Evolutionary conservation across 2,113 vertebrate genomes (phyloP).

Genomic region (Pagrus major): DNA sequence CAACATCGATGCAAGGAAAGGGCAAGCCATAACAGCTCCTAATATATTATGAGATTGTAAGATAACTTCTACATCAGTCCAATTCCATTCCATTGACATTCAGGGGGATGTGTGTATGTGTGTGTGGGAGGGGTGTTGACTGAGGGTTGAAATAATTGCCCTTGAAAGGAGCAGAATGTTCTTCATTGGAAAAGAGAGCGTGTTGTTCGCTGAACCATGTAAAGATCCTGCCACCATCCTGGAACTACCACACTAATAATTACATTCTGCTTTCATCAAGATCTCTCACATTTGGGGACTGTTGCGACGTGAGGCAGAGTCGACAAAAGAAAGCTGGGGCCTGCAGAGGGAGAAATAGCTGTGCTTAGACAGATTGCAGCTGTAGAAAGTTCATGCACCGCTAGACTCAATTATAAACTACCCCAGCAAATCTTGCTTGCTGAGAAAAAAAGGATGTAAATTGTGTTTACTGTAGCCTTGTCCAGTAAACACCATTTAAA

Average conservation of each 20-base stretch:
- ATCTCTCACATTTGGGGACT: slow-evolving; percentile 75
- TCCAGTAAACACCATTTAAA: slow-evolving; percentile 73
- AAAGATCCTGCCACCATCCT: slow-evolving; percentile 73
- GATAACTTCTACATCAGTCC: slow-evolving; percentile 37
- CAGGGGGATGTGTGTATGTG: neutral
- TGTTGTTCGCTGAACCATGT: slow-evolving; percentile 75
- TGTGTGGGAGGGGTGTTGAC: slow-evolving; percentile 50
- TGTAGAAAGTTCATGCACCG: slow-evolving; percentile 78
- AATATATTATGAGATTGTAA: slow-evolving; percentile 17
- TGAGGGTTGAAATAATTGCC: slow-evolving; percentile 78
- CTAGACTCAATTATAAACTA: slow-evolving; percentile 83
- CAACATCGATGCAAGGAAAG: neutral
- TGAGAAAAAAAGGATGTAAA: slow-evolving; percentile 73
- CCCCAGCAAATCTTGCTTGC: slow-evolving; percentile 70
- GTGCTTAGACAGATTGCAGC: slow-evolving; percentile 77
- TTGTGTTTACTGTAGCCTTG: slow-evolving; percentile 72
- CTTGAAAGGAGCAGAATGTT: slow-evolving; percentile 74
- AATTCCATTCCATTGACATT: slow-evolving; percentile 60
- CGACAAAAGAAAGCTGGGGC: slow-evolving; percentile 70
- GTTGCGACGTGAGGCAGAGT: slow-evolving; percentile 52
- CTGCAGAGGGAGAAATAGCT: slow-evolving; percentile 71
- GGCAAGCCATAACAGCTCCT: neutral
- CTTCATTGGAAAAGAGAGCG: slow-evolving; percentile 60
- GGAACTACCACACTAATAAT: slow-evolving; percentile 79
- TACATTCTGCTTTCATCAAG: slow-evolving; percentile 79